phyloP scores from a whole-genome alignment of 2,888 invertebrate genomes.

The Drosophila suboccidentalis region DNA sequence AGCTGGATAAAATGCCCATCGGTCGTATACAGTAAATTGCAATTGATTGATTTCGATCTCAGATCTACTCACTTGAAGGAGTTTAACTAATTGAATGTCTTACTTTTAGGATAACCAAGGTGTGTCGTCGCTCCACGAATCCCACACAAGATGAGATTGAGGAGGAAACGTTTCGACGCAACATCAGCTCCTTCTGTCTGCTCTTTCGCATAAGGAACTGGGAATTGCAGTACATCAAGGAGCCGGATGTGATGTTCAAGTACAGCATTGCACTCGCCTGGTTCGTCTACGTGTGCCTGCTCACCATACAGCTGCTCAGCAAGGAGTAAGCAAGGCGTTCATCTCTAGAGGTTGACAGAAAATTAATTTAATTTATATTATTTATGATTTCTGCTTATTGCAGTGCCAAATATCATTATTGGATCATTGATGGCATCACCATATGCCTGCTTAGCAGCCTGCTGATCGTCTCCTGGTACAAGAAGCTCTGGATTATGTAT shows the following conservation, averaged over 20 bases:
- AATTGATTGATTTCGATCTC: background rate
- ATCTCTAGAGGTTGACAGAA: background rate
- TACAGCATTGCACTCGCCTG: conserved; percentile 90
- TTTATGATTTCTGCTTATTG: too few relatives aligned
- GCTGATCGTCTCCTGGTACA: conserved; percentile 91
- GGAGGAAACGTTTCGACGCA: conserved; percentile 84
- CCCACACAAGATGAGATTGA: conserved; percentile 84
- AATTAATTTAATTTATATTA: background rate
- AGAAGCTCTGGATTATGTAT: conserved; percentile 89
- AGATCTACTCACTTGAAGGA: too few relatives aligned
- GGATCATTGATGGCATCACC: conserved; percentile 86
- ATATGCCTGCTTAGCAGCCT: conserved; percentile 87
- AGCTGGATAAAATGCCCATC: conserved; percentile 93
- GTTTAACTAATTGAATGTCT: background rate
- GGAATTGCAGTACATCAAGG: conserved; percentile 91
- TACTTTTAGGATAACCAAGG: conserved; percentile 74
- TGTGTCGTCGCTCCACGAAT: conserved; percentile 80
- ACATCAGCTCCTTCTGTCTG: conserved; percentile 87
- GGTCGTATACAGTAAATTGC: conserved; percentile 90
- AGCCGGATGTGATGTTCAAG: conserved; percentile 94
- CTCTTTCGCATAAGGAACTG: conserved; percentile 88
- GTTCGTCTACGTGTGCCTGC: conserved; percentile 87
- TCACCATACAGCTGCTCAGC: conserved; percentile 88
- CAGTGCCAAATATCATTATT: conserved; percentile 78
- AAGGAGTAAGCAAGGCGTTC: conserved; percentile 74